Evolutionary conservation across 2,113 vertebrate genomes (phyloP).

Genomic region (Micronisus gabar): DNA sequence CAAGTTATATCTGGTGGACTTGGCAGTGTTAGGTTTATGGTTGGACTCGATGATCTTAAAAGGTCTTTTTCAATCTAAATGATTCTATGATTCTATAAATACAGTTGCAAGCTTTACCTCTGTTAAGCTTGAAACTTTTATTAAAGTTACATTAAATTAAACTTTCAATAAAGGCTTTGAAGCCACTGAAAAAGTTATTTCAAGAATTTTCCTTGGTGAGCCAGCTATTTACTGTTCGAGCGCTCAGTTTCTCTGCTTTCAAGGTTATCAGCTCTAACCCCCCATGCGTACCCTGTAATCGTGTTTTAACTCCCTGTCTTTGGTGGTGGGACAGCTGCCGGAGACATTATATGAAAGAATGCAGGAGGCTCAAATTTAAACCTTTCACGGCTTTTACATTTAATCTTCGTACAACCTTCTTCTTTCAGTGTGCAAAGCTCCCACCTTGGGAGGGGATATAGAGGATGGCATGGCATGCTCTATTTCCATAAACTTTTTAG

Average conservation of each 20-base stretch:
- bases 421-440: neutral
- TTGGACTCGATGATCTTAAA: neutral
- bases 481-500: neutral
- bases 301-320: neutral
- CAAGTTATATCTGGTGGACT: neutral
- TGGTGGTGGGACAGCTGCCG: neutral
- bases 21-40: no score
- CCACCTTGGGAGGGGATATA: rapidly evolving
- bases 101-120: neutral
- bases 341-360: neutral
- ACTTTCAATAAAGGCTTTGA: neutral
- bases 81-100: neutral
- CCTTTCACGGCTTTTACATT: neutral
- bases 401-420: neutral
- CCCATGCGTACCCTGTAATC: neutral
- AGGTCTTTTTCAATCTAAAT: neutral
- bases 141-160: neutral
- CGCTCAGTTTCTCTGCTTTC: neutral
- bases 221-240: neutral
- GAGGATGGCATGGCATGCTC: neutral
- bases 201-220: neutral
- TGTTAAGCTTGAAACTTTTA: neutral
- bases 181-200: no score
- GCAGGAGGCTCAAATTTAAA: neutral
- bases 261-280: neutral